Percentiles rank a stretch among this genome's conserved stretches.
Evolutionary conservation across 2,113 vertebrate genomes (phyloP).

Genomic region (Thunnus thynnus): DNA sequence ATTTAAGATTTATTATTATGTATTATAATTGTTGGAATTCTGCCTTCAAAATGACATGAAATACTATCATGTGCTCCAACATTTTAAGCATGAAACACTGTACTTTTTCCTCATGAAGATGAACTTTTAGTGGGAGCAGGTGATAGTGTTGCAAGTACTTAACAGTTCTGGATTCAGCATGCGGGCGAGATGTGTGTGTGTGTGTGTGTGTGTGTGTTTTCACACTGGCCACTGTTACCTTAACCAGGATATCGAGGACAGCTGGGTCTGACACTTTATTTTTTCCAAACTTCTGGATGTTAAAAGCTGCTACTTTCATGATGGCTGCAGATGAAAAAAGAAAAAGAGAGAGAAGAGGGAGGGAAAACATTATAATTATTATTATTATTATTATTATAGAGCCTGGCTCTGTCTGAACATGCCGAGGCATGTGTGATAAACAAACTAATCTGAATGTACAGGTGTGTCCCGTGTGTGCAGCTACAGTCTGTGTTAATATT

Average conservation of each 20-base stretch:
- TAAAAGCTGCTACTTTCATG: conserved; percentile 84
- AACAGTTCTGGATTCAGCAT: no score
- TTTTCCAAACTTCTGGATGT: conserved; percentile 79
- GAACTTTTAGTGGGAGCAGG: no score
- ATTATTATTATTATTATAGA: neutral
- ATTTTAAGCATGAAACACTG: no score
- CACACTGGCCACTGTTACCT: conserved; percentile 58
- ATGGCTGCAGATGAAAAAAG: conserved; percentile 26
- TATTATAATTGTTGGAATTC: no score
- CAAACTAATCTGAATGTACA: neutral
- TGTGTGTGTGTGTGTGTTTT: neutral
- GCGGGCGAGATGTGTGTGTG: neutral
- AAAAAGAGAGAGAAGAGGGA: neutral
- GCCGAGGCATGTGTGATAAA: neutral
- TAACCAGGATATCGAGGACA: conserved; percentile 55
- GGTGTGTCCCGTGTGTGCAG: neutral
- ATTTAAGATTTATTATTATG: no score
- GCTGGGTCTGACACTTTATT: conserved; percentile 74
- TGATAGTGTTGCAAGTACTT: no score
- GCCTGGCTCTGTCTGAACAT: neutral
- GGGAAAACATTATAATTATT: neutral
- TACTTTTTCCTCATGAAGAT: no score
- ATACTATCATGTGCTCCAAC: no score
- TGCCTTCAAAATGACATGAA: no score
- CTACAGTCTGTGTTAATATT: no score